Percentiles rank a stretch among this genome's conserved stretches.
phyloP scores from a whole-genome alignment of 2,888 invertebrate species.

The Hirtodrosophila cameraria region DNA sequence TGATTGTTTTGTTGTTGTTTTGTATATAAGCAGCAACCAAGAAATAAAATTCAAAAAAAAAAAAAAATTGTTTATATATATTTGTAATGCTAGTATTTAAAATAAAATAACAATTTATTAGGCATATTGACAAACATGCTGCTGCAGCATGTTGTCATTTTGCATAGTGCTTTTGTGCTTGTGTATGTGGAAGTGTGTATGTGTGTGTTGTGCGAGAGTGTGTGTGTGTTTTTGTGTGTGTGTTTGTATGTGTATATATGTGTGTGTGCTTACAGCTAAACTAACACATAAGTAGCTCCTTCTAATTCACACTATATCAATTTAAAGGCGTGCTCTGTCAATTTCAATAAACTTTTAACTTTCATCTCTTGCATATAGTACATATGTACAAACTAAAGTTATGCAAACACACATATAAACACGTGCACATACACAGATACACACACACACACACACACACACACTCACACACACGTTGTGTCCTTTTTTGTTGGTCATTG shows the following conservation, averaged over 20 bases:
- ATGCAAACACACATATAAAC: slow-evolving; percentile 13
- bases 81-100: slow-evolving; percentile 63
- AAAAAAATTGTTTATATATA: slow-evolving; percentile 27
- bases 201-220: slow-evolving; percentile 13
- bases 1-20: slow-evolving; percentile 42
- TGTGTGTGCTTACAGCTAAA: slow-evolving; percentile 34
- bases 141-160: slow-evolving; percentile 51
- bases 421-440: slow-evolving; percentile 1
- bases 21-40: slow-evolving; percentile 39
- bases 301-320: slow-evolving; percentile 28
- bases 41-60: slow-evolving; percentile 36
- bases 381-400: slow-evolving; percentile 57
- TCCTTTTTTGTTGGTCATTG: slow-evolving; percentile 36
- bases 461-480: slow-evolving; percentile 1
- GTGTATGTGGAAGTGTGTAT: slow-evolving; percentile 16
- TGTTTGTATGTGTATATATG: slow-evolving; percentile 11
- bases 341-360: slow-evolving; percentile 5
- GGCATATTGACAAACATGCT: slow-evolving; percentile 63
- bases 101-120: slow-evolving; percentile 76
- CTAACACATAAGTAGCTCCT: slow-evolving; percentile 44
- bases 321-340: slow-evolving; percentile 33
- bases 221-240: slow-evolving; percentile 3
- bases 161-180: slow-evolving; percentile 11
- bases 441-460: slow-evolving; percentile 2
- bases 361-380: slow-evolving; percentile 45